A percentile compares a stretch with the other conserved stretches of the same genome.
Evolutionary conservation across 2,113 vertebrate genomes (phyloP).

Genomic region (Acanthisitta chloris): DNA sequence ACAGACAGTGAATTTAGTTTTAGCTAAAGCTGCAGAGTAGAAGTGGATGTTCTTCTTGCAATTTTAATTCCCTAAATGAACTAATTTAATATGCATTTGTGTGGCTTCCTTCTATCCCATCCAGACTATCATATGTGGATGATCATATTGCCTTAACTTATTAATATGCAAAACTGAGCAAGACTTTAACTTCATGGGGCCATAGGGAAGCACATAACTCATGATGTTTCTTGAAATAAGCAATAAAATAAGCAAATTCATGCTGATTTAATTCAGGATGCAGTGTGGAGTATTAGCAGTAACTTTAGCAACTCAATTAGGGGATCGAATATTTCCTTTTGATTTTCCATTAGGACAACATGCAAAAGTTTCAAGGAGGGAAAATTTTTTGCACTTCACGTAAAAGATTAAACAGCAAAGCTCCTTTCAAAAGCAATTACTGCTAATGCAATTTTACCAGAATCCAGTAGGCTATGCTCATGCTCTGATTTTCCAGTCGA

Average conservation of each 20-base stretch:
- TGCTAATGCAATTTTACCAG: conserved; percentile 30
- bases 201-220: not conserved
- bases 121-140: not conserved
- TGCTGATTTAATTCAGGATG: not conserved
- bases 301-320: not conserved
- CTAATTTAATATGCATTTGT: not conserved
- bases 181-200: not conserved
- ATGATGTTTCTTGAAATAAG: not conserved
- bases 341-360: not conserved
- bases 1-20: not conserved
- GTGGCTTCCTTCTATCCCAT: not conserved
- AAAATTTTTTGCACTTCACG: not conserved
- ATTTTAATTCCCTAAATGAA: not conserved
- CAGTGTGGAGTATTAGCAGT: not conserved
- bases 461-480: conserved; percentile 66
- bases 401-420: not conserved
- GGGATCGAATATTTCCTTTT: not conserved
- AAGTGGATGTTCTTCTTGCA: not conserved
- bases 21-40: not conserved
- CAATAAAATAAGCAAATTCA: not conserved
- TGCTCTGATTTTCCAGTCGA: conserved; percentile 55
- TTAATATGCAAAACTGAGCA: not conserved
- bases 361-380: not conserved
- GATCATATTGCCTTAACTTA: not conserved
- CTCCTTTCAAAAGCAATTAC: not conserved